Conservation (phyloP, 2,797 vertebrate species). For the Urophycis tenuis region DNA sequence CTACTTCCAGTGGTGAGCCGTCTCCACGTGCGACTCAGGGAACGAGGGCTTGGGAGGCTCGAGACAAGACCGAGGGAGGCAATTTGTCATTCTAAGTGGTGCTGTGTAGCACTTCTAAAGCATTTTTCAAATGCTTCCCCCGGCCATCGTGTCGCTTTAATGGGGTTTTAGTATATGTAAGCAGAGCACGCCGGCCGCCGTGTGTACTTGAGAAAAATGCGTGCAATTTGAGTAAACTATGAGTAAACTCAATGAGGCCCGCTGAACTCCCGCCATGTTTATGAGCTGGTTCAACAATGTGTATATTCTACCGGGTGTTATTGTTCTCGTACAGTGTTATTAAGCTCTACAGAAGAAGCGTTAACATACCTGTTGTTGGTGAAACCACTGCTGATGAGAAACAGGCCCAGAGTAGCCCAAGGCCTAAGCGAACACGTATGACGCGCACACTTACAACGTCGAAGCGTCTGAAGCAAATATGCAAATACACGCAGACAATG, state of each 20-base stretch:
- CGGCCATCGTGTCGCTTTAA: neutral
- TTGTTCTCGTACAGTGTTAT: neutral
- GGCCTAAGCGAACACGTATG: neutral
- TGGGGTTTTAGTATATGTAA: neutral
- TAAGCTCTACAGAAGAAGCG: neutral
- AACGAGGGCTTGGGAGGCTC: no score
- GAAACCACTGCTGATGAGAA: neutral
- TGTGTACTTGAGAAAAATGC: neutral
- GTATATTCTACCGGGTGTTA: neutral
- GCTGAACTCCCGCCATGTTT: no score
- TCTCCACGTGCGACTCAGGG: neutral
- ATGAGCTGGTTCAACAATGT: neutral
- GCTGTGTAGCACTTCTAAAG: neutral
- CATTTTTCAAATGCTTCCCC: neutral
- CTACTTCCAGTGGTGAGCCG: slow-evolving; percentile 73
- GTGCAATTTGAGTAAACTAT: neutral
- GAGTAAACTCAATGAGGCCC: neutral
- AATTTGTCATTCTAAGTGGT: neutral
- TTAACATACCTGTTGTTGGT: neutral
- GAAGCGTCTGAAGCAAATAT: neutral
- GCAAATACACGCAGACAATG: neutral
- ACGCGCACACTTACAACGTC: neutral
- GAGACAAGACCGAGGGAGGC: neutral
- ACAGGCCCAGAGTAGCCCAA: neutral
- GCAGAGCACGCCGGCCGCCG: neutral